Conservation (phyloP, 2,113 vertebrate genomes). For the Falco punctatus region DNA sequence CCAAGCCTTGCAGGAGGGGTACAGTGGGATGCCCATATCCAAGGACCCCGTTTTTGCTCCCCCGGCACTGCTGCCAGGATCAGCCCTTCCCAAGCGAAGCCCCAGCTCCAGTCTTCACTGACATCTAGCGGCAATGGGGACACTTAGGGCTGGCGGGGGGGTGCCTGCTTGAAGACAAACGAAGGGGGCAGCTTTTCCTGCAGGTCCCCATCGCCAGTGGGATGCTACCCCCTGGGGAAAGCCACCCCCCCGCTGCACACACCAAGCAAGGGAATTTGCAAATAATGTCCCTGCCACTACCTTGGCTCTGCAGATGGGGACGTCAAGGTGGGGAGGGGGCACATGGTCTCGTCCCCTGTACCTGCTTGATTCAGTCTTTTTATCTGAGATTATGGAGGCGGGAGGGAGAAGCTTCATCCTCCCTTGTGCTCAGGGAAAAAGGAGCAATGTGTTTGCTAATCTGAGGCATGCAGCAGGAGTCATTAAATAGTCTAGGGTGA, state of each 20-base stretch:
- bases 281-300: neutral
- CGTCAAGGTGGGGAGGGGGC: rapidly evolving
- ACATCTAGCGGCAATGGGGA: conserved; percentile 70
- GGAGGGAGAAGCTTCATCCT: too few species aligned
- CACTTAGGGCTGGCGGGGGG: neutral
- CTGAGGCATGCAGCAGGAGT: neutral
- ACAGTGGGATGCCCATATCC: neutral
- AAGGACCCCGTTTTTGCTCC: neutral
- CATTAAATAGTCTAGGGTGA: neutral
- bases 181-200: neutral
- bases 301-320: neutral
- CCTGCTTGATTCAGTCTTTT: neutral
- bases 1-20: neutral
- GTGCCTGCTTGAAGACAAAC: neutral
- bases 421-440: neutral
- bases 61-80: neutral
- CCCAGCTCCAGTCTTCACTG: conserved; percentile 63
- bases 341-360: rapidly evolving
- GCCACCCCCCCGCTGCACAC: neutral
- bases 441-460: neutral
- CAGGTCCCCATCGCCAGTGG: neutral
- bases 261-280: neutral
- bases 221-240: neutral
- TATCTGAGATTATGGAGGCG: neutral
- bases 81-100: neutral